phyloP scores from a whole-genome alignment of 2,797 vertebrate species.

The Artibeus lituratus region DNA sequence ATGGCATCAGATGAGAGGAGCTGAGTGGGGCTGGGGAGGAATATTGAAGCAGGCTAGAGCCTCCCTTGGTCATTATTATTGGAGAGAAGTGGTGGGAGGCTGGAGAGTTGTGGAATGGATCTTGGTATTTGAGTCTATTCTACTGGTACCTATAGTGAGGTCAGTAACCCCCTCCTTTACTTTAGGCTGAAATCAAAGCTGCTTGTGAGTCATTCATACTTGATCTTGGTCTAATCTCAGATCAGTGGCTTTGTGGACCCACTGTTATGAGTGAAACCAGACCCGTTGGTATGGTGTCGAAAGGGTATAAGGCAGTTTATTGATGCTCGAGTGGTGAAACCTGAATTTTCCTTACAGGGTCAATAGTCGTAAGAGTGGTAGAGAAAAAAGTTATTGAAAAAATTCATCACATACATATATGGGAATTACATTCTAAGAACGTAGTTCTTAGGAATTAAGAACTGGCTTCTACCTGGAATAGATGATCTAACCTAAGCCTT shows the following conservation, averaged over 20 bases:
- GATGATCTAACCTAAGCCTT: neutral
- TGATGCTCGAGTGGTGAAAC: neutral
- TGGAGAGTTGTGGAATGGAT: neutral
- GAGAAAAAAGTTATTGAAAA: neutral
- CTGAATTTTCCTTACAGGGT: neutral
- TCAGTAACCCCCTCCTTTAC: neutral
- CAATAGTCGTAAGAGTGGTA: neutral
- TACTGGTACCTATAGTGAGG: neutral
- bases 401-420: neutral
- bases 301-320: neutral
- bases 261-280: neutral
- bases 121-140: neutral
- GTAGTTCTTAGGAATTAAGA: neutral
- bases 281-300: neutral
- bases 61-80: neutral
- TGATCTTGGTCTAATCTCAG: neutral
- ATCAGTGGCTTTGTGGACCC: neutral
- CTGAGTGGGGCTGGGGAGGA: neutral
- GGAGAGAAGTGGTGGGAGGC: neutral
- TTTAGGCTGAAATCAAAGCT: neutral
- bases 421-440: slow-evolving; percentile 14
- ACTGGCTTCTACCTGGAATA: neutral
- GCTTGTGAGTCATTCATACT: neutral
- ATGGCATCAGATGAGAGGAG: neutral
- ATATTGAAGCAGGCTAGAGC: no score